Conservation (phyloP, 2,888 invertebrate genomes). For the Brachycybe producta region DNA sequence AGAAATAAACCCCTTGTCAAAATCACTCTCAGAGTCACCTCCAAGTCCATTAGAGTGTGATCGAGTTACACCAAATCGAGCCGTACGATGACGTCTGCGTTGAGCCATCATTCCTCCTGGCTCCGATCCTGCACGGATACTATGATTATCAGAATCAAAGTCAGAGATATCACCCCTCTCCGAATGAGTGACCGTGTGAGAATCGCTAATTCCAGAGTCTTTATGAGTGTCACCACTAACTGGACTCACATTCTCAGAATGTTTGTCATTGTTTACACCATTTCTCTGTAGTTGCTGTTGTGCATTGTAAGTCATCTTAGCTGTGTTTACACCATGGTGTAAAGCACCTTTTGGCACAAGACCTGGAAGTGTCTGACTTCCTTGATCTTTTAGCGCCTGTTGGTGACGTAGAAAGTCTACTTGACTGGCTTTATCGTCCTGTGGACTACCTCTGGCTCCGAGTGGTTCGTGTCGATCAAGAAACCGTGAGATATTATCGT, state of each 20-base stretch:
- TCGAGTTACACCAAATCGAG: conserved; percentile 16
- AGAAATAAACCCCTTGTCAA: conserved; percentile 1
- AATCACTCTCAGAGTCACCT: conserved; percentile 25
- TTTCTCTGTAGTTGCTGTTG: background rate
- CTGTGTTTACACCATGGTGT: conserved; percentile 9
- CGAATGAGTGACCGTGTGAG: conserved; percentile 1
- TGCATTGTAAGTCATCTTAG: conserved; percentile 1
- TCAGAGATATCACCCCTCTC: conserved; percentile 12
- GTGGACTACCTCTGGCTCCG: conserved; percentile 1
- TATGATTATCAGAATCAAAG: conserved; percentile 13
- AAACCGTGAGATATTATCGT: conserved; percentile 21
- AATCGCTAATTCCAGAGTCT: conserved; percentile 13
- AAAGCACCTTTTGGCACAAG: background rate
- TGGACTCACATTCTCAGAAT: conserved; percentile 1
- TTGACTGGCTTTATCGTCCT: conserved; percentile 14
- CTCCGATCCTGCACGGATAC: conserved; percentile 8
- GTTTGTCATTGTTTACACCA: background rate
- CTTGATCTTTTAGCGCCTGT: conserved; percentile 2
- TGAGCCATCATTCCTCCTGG: conserved; percentile 20
- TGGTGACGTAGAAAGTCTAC: conserved; percentile 2
- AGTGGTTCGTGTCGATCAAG: background rate
- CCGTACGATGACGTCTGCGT: conserved; percentile 19
- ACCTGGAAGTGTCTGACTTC: conserved; percentile 8
- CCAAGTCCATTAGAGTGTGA: too few relatives aligned
- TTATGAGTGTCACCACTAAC: conserved; percentile 11